Evolutionary conservation across 1,140 invertebrate species (phyloP).

Genomic region (Nasonia longicornis): DNA sequence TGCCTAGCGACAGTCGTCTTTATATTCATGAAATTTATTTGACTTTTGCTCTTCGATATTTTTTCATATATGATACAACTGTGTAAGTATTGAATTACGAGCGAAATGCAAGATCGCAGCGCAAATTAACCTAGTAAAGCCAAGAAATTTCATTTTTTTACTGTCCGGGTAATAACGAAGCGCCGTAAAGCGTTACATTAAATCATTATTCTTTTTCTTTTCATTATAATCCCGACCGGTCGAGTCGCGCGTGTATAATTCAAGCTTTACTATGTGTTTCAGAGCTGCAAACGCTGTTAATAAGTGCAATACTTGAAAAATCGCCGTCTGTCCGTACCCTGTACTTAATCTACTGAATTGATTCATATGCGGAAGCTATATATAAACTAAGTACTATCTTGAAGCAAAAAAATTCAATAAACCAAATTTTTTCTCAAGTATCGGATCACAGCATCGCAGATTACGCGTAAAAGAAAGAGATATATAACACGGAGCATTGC

Average conservation of each 20-base stretch:
- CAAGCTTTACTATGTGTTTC: not conserved
- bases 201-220: not conserved
- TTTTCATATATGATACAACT: not conserved
- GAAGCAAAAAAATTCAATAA: not conserved
- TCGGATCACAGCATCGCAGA: not conserved
- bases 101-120: not conserved
- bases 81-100: not conserved
- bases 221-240: not conserved
- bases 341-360: not conserved
- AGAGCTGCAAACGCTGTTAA: not conserved
- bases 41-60: not conserved
- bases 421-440: not conserved
- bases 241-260: not conserved
- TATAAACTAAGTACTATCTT: too few relatives aligned
- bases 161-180: not conserved
- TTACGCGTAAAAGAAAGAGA: not conserved
- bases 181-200: not conserved
- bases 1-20: not conserved
- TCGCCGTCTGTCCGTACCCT: not conserved
- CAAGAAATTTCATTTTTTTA: slow-evolving; percentile 3
- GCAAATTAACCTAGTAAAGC: not conserved
- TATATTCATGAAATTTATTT: not conserved
- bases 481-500: not conserved
- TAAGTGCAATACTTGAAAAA: not conserved
- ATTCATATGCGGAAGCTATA: not conserved